Percentiles rank a stretch among this genome's conserved stretches.
phyloP scores from a whole-genome alignment of 2,888 invertebrate genomes.

The Dichetophora obliterata region DNA sequence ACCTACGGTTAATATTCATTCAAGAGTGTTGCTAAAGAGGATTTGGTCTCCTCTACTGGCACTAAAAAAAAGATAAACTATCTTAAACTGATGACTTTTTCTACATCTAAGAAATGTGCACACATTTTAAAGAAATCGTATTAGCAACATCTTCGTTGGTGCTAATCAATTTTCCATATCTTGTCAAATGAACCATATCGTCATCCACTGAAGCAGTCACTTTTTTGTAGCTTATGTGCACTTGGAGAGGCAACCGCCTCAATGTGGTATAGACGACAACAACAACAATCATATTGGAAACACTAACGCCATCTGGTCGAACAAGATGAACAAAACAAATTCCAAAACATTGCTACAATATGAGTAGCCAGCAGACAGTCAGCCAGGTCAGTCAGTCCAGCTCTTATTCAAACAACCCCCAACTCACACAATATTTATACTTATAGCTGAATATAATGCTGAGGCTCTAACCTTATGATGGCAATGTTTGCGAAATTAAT shows the following conservation, averaged over 20 bases:
- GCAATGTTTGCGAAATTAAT: conserved; percentile 29
- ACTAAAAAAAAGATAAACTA: not conserved
- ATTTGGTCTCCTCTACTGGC: no score
- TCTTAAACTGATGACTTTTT: not conserved
- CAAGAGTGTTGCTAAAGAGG: not conserved
- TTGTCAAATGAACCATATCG: not conserved
- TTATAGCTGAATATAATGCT: not conserved
- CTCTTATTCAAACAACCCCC: not conserved
- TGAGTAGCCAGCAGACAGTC: not conserved
- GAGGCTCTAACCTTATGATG: conserved; percentile 6
- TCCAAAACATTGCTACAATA: not conserved
- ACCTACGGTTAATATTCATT: not conserved
- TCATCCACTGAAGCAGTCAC: not conserved
- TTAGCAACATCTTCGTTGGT: not conserved
- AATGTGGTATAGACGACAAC: not conserved
- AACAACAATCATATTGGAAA: not conserved
- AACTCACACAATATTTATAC: not conserved
- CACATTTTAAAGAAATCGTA: not conserved
- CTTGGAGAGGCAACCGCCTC: not conserved
- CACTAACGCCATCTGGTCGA: conserved; percentile 24
- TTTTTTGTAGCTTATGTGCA: not conserved
- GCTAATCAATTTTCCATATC: conserved; percentile 35
- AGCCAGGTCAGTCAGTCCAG: no score
- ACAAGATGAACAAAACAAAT: conserved; percentile 29
- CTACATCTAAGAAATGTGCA: not conserved